These are phyloP conservation scores for Phocoena sinus DNA, from an alignment of 2,113 vertebrate genomes.

Conservation along the genomic window DNA sequence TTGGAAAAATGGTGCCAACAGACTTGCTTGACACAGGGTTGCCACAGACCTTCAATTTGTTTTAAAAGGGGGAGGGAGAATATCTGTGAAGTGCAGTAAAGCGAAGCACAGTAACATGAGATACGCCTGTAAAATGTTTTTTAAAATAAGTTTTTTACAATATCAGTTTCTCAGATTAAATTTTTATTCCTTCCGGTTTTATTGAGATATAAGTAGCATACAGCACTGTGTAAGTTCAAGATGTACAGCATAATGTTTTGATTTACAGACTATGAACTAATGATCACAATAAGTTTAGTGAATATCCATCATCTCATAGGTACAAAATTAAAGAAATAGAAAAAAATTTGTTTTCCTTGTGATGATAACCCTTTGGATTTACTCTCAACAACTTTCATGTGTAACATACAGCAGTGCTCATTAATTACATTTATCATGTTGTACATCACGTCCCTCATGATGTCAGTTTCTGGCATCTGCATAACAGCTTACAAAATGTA, in stretches of 20 bases:
- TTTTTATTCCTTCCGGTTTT: neutral
- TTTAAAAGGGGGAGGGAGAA: neutral
- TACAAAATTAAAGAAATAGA: neutral
- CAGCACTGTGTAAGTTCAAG: neutral
- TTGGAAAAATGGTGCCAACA: neutral
- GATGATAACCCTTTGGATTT: neutral
- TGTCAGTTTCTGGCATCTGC: neutral
- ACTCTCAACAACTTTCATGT: neutral
- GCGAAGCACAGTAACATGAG: neutral
- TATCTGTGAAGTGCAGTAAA: neutral
- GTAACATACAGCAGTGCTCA: neutral
- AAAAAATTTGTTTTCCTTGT: neutral
- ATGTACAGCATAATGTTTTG: neutral
- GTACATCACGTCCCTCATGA: neutral
- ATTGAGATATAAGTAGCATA: neutral
- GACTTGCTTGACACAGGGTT: neutral
- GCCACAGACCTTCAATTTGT: neutral
- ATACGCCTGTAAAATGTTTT: neutral
- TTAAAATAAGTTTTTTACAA: neutral
- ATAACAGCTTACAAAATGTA: neutral
- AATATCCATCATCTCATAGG: neutral
- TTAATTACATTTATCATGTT: neutral
- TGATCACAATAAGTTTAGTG: neutral
- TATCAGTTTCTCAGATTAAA: neutral
- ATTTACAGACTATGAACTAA: neutral